Evolutionary conservation across 1,140 invertebrate species (phyloP), one percentile per base, ranked within the genome.

Genomic region (Drosophila littoralis): DNA sequence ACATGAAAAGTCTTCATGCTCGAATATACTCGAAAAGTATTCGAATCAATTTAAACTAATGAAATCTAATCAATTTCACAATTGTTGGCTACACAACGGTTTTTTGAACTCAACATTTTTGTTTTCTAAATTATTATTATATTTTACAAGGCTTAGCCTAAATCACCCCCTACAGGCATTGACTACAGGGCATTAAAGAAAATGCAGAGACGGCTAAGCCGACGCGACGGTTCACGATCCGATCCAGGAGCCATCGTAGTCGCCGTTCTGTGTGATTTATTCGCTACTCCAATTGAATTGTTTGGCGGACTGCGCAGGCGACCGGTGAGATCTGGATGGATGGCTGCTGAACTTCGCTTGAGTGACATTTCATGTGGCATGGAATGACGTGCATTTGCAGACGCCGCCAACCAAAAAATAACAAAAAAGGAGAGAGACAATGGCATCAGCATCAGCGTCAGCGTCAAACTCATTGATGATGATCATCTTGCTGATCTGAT

Each of bases 241-340:
- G 22, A 10, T 28, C 22, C 54, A 70, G 50, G 35, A 45, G 43
- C 63, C 54, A 9, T 40, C 36, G 33, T 8, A 63, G 72, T 79
- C 79, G 61, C 71, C 76, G 64, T 58, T 84, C 75, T 63, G 76
- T 48, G 79, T 90, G 88, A 90, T 90, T 90, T 90, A 90, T 90
- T 91, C 81, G 83, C 83, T 84, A 75, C 66, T 75, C 76, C 88
- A 91, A 90, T 90, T 91, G 88, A 90, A 90, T 90, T 90, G 88
- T 91, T 90, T 90, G 72, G 69, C 48, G 45, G 60, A 54, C 59
- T 61, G 48, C 3, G 22, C 51, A 43, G 54, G 48, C 40, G 42
- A 35, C 12, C 55, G n/a, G 2, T 9, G 17, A 35, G 33, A 68
- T 73, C 52, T 22, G 64, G 54, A 52, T 32, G 57, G 66, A 51